Evolutionary conservation across 2,113 vertebrate species (phyloP).

Genomic region (Corythaeola cristata): DNA sequence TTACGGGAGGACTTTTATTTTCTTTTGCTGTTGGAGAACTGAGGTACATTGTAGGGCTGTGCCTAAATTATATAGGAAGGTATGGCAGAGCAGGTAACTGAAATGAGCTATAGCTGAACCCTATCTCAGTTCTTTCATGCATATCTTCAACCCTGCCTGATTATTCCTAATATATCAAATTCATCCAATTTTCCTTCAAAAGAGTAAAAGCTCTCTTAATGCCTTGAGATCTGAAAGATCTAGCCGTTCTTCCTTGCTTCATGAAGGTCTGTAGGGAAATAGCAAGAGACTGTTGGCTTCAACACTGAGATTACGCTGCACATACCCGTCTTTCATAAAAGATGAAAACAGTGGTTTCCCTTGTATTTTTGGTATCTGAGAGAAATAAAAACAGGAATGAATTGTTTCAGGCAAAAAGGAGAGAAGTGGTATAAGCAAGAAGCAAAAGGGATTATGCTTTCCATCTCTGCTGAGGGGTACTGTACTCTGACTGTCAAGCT

Average conservation of each 20-base stretch:
- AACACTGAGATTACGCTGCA: not conserved
- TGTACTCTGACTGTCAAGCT: not conserved
- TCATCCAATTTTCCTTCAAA: not conserved
- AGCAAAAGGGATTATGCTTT: not conserved
- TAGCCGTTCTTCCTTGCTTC: not conserved
- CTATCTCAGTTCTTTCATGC: not conserved
- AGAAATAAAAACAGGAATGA: not conserved
- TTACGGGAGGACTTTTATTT: slow-evolving; percentile 27
- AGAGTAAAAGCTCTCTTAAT: not conserved
- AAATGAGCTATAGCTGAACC: not conserved
- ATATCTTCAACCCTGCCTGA: not conserved
- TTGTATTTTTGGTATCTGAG: not conserved
- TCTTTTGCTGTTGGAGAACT: slow-evolving; percentile 58
- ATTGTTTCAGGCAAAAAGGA: not conserved
- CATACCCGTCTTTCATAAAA: not conserved
- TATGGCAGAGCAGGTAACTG: slow-evolving; percentile 18
- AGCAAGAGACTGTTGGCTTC: not conserved
- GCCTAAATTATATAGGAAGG: not conserved
- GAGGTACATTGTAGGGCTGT: slow-evolving; percentile 44
- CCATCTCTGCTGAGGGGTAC: not conserved
- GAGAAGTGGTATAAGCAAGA: not conserved
- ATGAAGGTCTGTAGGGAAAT: not conserved
- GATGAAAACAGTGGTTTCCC: not conserved
- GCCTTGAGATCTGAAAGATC: not conserved
- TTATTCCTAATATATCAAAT: not conserved